Evolutionary conservation across 1,140 invertebrate genomes (phyloP).

Genomic region (Drosophila subpulchrella): DNA sequence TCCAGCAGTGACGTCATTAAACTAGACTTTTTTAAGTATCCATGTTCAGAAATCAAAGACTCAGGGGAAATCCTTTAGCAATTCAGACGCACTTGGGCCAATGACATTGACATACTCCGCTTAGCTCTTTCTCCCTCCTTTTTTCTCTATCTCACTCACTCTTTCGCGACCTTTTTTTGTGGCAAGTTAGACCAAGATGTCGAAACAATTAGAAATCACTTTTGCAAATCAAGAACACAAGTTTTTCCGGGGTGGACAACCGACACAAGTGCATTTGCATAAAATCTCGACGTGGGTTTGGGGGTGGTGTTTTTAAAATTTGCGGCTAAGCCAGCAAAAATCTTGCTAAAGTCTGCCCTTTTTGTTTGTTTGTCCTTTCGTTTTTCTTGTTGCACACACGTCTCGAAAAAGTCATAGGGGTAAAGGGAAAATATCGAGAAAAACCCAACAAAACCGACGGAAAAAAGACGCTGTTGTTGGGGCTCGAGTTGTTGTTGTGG

Average conservation of each 20-base stretch:
- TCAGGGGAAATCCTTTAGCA: constrained; percentile 20
- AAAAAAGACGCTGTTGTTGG: constrained; percentile 10
- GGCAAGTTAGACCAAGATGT: constrained; percentile 9
- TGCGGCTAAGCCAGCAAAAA: constrained; percentile 30
- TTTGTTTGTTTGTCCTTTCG: constrained; percentile 12
- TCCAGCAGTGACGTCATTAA: constrained; percentile 79
- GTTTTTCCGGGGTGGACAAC: constrained; percentile 44
- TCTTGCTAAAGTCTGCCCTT: constrained; percentile 37
- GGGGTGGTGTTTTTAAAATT: constrained; percentile 36
- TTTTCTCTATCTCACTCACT: neutral
- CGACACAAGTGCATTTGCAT: constrained; percentile 71
- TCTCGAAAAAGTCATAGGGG: neutral
- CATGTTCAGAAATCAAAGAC: constrained; percentile 30
- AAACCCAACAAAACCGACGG: constrained; percentile 42
- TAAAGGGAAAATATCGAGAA: constrained; percentile 23
- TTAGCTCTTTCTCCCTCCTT: neutral
- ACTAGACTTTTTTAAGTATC: constrained; percentile 32
- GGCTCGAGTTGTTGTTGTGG: constrained; percentile 14
- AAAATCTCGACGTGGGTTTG: neutral
- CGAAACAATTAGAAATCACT: constrained; percentile 76
- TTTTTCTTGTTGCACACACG: constrained; percentile 44
- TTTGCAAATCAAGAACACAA: constrained; percentile 67
- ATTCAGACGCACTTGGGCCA: constrained; percentile 50
- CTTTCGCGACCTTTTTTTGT: constrained; percentile 1
- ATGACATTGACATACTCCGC: constrained; percentile 69